Conservation (phyloP, 2,888 invertebrate species). For the Podabrus alpinus region DNA sequence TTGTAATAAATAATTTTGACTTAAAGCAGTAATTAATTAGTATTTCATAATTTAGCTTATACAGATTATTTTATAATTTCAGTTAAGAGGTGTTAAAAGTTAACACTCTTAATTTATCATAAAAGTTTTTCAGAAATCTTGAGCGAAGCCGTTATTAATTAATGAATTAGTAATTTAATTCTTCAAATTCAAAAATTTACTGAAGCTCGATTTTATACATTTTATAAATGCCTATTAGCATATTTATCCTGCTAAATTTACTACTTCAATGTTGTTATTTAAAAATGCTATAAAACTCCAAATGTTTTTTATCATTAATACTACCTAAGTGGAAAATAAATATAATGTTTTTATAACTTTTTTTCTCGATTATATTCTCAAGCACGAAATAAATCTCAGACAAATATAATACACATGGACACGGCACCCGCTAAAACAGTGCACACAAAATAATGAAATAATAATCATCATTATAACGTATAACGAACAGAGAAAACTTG, state of each 20-base stretch:
- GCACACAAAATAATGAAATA: neutral
- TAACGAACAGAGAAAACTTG: neutral
- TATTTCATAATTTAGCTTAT: neutral
- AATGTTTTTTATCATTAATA: neutral
- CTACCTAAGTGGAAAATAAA: neutral
- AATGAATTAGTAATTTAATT: neutral
- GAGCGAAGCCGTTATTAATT: neutral
- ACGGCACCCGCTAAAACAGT: neutral
- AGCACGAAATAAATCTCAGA: neutral
- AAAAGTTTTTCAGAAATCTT: neutral
- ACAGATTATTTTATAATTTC: neutral
- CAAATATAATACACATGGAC: neutral
- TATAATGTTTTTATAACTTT: neutral
- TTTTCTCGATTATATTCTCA: neutral
- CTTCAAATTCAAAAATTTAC: neutral
- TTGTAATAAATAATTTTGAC: neutral
- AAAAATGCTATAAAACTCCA: neutral
- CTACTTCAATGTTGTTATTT: neutral
- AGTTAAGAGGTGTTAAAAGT: neutral
- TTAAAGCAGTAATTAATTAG: neutral
- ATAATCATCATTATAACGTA: neutral
- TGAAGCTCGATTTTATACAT: neutral
- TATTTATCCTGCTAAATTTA: neutral
- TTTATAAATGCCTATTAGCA: neutral
- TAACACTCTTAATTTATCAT: neutral